These are phyloP conservation scores for Lycocerus yunnanus DNA, from an alignment of 2,888 invertebrate genomes.

Conservation along the genomic window DNA sequence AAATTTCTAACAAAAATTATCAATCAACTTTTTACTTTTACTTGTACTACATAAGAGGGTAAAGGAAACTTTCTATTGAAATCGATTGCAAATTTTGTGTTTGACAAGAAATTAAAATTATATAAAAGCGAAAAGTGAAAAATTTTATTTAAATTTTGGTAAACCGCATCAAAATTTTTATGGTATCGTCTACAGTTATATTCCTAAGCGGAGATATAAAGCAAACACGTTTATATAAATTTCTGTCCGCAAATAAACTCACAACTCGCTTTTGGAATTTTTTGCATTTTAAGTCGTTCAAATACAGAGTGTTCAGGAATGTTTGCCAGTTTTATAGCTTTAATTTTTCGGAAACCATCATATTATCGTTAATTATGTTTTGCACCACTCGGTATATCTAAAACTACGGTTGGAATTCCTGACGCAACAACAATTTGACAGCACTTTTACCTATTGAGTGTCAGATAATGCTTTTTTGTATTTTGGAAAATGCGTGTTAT, in stretches of 20 bases:
- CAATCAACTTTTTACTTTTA: neutral
- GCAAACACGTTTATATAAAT: neutral
- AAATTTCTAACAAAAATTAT: neutral
- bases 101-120: neutral
- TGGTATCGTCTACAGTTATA: neutral
- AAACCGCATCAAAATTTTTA: neutral
- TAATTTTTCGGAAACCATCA: too few relatives aligned
- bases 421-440: too few relatives aligned
- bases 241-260: neutral
- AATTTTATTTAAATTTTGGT: too few relatives aligned
- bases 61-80: neutral
- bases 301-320: neutral
- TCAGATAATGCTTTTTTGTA: too few relatives aligned
- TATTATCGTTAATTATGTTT: too few relatives aligned
- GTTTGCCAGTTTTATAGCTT: neutral
- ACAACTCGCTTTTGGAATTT: neutral
- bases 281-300: neutral
- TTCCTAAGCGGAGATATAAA: neutral
- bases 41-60: neutral
- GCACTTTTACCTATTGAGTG: too few relatives aligned
- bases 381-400: too few relatives aligned
- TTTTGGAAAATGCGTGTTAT: too few relatives aligned
- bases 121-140: too few relatives aligned
- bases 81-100: neutral
- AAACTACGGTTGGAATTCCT: too few relatives aligned